Percentiles rank a stretch among this genome's conserved stretches.
Conservation (phyloP, 2,113 vertebrate genomes). For the Polypterus senegalus region DNA sequence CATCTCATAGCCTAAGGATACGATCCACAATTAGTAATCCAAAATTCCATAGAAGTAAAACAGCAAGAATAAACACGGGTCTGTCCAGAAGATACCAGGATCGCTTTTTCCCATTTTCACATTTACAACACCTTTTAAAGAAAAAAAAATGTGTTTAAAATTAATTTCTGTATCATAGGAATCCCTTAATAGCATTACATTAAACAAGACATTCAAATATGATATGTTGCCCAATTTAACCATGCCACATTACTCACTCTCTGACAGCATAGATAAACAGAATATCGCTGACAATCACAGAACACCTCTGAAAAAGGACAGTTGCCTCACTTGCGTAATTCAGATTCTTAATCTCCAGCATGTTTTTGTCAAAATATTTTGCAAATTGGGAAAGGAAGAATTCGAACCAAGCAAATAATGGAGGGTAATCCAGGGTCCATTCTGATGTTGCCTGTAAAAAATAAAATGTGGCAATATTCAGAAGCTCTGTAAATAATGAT, state of each 20-base stretch:
- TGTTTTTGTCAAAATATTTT: constrained; percentile 64
- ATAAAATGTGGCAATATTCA: not conserved
- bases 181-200: constrained; percentile 15
- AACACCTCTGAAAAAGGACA: constrained; percentile 77
- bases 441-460: constrained; percentile 65
- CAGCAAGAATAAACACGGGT: constrained; percentile 68
- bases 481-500: not conserved
- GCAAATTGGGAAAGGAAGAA: constrained; percentile 64
- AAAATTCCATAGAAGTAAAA: constrained; percentile 84
- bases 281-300: constrained; percentile 69
- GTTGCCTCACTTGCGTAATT: constrained; percentile 62
- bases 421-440: constrained; percentile 95
- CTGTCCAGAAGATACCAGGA: constrained; percentile 55
- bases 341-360: constrained; percentile 70
- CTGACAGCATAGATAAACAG: constrained; percentile 68
- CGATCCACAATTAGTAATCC: constrained; percentile 86
- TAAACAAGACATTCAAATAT: not conserved
- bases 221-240: no score
- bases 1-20: constrained; percentile 60
- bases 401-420: constrained; percentile 91
- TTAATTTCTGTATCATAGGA: not conserved
- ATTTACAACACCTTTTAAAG: constrained; percentile 66
- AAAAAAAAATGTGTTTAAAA: no score
- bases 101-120: constrained; percentile 50
- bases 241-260: constrained; percentile 62